Base-by-base conservation (phyloP, 1,140 invertebrate species). In the Brachionus rubens region DNA sequence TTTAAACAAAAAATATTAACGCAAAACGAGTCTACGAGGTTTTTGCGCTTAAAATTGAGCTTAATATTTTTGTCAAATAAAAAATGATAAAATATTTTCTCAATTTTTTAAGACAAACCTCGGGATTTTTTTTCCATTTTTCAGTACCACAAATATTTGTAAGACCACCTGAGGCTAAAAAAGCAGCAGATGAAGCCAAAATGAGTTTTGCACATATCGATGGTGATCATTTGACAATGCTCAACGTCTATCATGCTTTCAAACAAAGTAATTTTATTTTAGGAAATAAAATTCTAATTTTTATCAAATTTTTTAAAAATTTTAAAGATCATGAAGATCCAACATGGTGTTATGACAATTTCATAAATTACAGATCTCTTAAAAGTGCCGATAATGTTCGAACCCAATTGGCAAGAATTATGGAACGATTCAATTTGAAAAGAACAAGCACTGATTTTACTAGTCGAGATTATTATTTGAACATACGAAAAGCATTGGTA, bases 291-390 rank as follows among this genome's bases (percentile, higher is more conserved):
- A n/a, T n/a, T 10, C 2, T 24, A 21, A 46, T 68, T 43, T 14
- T 41, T 28, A 16, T 16, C n/a, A 19, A 52, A 33, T n/a, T n/a
- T n/a, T n/a, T n/a, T n/a, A n/a, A n/a, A n/a, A n/a, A n/a, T n/a
- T n/a, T n/a, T n/a, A n/a, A n/a, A 88, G 87, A 87, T 78, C 83
- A 87, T 78, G 93, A 98, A 86, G 94, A 97, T 86, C 90, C 91
- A 0, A 91, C 94, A 83, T 99, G 96, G 96, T 99, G 96, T 84
- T 99, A 98, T 80, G 94, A 99, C 81, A 98, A 99, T 86, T 99
- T 98, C 82, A 91, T 99, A 67, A 99, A 99, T 87, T 99, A 94
- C 85, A 89, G 96, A 78, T 98, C 96, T 2, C 85, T 99, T 28
- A 99, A 99, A 85, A 96, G 90, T 79, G 91, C 91, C 1, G 92